These are phyloP conservation scores for Leptinotarsa lineolata DNA, from an alignment of 1,140 invertebrate genomes.

Conservation along the genomic window DNA sequence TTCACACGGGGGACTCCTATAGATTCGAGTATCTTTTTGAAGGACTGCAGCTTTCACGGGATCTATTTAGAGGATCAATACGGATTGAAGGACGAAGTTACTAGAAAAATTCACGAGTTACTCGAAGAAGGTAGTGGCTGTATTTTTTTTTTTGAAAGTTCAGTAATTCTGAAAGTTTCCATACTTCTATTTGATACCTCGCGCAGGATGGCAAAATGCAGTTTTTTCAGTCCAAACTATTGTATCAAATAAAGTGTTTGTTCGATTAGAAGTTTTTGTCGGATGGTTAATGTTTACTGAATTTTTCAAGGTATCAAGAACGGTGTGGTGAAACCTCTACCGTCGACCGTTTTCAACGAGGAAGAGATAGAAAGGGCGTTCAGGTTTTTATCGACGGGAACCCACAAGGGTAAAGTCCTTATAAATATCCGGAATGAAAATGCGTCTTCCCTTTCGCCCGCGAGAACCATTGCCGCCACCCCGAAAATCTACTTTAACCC, in stretches of 20 bases:
- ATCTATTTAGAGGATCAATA: slow-evolving; percentile 92
- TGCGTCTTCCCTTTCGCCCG: slow-evolving; percentile 57
- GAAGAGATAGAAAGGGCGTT: slow-evolving; percentile 89
- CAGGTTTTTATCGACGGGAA: slow-evolving; percentile 91
- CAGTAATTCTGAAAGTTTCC: too few relatives aligned
- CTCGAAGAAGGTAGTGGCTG: slow-evolving; percentile 68
- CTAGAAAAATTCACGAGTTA: slow-evolving; percentile 71
- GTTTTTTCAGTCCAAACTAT: too few relatives aligned
- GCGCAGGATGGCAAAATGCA: too few relatives aligned
- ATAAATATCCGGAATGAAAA: slow-evolving; percentile 84
- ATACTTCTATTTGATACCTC: too few relatives aligned
- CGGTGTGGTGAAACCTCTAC: slow-evolving; percentile 84
- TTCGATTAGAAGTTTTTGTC: too few relatives aligned
- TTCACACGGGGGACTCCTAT: slow-evolving; percentile 87
- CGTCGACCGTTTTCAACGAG: slow-evolving; percentile 77
- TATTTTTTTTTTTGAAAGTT: background rate
- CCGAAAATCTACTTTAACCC: slow-evolving; percentile 28
- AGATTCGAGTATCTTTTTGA: slow-evolving; percentile 92
- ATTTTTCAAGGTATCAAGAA: slow-evolving; percentile 64
- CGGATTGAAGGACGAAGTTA: slow-evolving; percentile 69
- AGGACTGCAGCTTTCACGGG: slow-evolving; percentile 96
- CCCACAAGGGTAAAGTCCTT: slow-evolving; percentile 95
- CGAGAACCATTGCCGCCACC: slow-evolving; percentile 62
- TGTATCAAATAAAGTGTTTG: too few relatives aligned
- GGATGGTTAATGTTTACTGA: too few relatives aligned